Evolutionary conservation across 2,888 invertebrate species (phyloP), one percentile per base, ranked within the genome.

Genomic region (Imbricaverruca yamaguchii): DNA sequence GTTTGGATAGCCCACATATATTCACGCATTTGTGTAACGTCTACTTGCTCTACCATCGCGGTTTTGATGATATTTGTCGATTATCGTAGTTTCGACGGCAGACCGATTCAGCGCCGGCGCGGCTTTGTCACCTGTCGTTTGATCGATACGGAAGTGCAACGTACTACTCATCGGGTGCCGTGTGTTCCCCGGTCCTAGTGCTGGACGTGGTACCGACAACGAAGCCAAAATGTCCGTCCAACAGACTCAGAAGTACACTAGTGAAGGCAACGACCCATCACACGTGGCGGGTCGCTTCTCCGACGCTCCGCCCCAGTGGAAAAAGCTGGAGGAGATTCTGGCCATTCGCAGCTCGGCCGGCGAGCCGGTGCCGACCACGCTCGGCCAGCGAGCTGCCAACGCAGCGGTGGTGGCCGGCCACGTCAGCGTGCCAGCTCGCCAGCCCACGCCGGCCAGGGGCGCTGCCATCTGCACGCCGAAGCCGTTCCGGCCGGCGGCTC

Each of bases 271-370:
- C 21, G 55, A 53, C 21, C 74, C 74, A 10, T 21, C 53, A 12
- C 39, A 18, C 9, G 18, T 8, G 15, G 11, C 55, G 21, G 55
- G 55, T 15, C 55, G 55, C 53, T 74, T 74, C 74, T 8, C 55
- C 10, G 74, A 74, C 55, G 74, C 74, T 18, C 74, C 74, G 15
- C 74, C 74, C 21, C 74, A 74, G 74, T 74, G 74, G 74, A 13
- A 10, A 1, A 74, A 74, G 53, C n/a, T 74, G 74, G 74, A 55
- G 53, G 74, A 53, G 74, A 74, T 74, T 18, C 53, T 74, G 55
- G 74, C 74, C 18, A 74, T 74, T 53, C 74, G 74, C 53, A 74
- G 74, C 21, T 74, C 74, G 18, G 55, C 74, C 21, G 55, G 74
- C 55, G 74, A 74, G 74, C 74, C 74, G 55, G 15, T 55, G 53